Evolutionary conservation across 2,113 vertebrate species (phyloP).

Genomic region (Perca schrenkii): DNA sequence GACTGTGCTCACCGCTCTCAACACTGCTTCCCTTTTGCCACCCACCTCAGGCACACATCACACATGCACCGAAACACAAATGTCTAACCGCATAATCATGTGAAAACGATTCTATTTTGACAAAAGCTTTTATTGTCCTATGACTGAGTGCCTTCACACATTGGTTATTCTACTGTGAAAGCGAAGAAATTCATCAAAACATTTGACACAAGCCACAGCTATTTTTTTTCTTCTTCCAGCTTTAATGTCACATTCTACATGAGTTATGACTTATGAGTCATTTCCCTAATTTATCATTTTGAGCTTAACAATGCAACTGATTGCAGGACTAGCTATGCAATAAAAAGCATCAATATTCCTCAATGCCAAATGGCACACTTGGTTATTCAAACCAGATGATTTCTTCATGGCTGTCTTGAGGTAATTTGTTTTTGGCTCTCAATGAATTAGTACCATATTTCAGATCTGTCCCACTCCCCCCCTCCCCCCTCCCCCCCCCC

Average conservation of each 20-base stretch:
- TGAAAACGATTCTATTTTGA: conserved; percentile 27
- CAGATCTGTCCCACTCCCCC: conserved; percentile 16
- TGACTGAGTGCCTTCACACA: conserved; percentile 37
- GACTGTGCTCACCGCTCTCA: conserved; percentile 30
- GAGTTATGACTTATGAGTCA: conserved; percentile 12
- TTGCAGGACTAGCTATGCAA: conserved; percentile 4
- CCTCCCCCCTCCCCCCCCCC: neutral
- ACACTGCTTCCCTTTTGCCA: conserved; percentile 52
- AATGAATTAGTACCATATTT: conserved; percentile 55
- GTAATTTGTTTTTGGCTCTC: conserved; percentile 52
- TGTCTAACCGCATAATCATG: conserved; percentile 35
- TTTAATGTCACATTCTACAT: conserved; percentile 21
- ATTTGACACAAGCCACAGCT: neutral
- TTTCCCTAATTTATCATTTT: conserved; percentile 42
- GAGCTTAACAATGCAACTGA: conserved; percentile 7
- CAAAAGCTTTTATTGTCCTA: conserved; percentile 9
- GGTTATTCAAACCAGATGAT: conserved; percentile 46
- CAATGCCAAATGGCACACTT: conserved; percentile 16
- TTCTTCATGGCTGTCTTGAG: conserved; percentile 38
- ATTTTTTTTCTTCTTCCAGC: neutral
- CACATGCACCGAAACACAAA: conserved; percentile 31
- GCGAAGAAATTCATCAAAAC: conserved; percentile 21
- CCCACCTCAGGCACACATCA: conserved; percentile 45
- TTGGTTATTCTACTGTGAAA: neutral
- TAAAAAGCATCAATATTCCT: conserved; percentile 24